phyloP scores from a whole-genome alignment of 1,140 invertebrate genomes.

The Caerostris darwini region DNA sequence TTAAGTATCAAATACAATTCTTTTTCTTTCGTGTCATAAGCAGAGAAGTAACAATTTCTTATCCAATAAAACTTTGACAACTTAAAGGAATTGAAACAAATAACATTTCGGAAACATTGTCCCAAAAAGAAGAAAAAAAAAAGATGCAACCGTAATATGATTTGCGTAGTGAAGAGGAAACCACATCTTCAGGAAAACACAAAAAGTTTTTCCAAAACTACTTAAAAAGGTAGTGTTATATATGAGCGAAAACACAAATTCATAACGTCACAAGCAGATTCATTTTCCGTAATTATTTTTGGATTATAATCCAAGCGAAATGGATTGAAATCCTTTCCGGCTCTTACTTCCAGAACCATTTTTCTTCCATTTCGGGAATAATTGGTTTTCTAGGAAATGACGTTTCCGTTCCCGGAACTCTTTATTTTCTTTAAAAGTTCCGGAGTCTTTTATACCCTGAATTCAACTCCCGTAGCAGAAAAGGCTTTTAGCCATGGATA shows the following conservation, averaged over 20 bases:
- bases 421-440: constrained; percentile 22
- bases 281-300: constrained; percentile 30
- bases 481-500: constrained; percentile 14
- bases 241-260: not conserved
- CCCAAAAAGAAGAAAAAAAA: not conserved
- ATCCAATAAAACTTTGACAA: not conserved
- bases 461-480: not conserved
- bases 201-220: not conserved
- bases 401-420: constrained; percentile 7
- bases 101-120: not conserved
- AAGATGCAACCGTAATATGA: not conserved
- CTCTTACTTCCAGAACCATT: constrained; percentile 27
- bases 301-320: constrained; percentile 29
- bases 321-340: constrained; percentile 31
- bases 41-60: not conserved
- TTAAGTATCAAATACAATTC: too few species aligned
- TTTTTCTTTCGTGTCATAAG: not conserved
- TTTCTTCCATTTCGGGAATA: constrained; percentile 39
- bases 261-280: constrained; percentile 31
- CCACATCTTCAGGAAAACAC: not conserved
- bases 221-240: not conserved
- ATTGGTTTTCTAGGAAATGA: constrained; percentile 35
- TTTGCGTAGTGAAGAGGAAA: not conserved
- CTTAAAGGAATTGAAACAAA: not conserved
- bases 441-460: not conserved